Percentiles rank a stretch among this genome's conserved stretches.
phyloP scores from a whole-genome alignment of 2,888 invertebrate genomes.

The Linnaemya vulpina region DNA sequence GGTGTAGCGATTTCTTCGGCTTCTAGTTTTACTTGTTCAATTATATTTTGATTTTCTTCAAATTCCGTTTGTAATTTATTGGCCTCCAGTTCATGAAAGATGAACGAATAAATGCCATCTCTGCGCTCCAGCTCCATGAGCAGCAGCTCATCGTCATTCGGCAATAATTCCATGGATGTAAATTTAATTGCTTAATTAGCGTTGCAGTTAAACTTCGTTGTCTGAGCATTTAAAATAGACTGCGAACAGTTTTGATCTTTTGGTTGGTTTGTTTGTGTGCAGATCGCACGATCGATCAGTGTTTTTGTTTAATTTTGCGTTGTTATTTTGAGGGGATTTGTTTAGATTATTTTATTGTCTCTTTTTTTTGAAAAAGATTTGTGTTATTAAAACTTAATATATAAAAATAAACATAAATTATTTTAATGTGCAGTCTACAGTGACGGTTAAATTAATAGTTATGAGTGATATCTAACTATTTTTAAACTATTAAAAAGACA shows the following conservation, averaged over 20 bases:
- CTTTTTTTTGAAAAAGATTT: conserved; percentile 25
- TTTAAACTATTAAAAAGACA: too few species aligned
- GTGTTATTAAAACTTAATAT: conserved; percentile 22
- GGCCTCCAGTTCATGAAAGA: conserved; percentile 73
- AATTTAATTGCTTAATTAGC: not conserved
- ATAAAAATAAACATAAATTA: conserved; percentile 22
- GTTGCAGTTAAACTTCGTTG: conserved; percentile 20
- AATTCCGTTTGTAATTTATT: conserved; percentile 8
- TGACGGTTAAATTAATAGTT: not conserved
- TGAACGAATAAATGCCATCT: conserved; percentile 75
- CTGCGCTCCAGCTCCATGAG: conserved; percentile 73
- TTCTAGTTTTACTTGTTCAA: not conserved
- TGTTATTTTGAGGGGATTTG: conserved; percentile 37
- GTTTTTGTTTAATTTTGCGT: conserved; percentile 4
- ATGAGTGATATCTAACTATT: not conserved
- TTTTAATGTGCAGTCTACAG: conserved; percentile 17
- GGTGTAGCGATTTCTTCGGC: not conserved
- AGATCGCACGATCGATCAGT: not conserved
- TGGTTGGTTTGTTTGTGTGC: not conserved
- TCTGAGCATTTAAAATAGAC: conserved; percentile 28
- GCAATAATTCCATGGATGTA: conserved; percentile 29
- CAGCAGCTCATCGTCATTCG: conserved; percentile 71
- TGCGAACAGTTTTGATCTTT: conserved; percentile 3
- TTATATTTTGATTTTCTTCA: not conserved
- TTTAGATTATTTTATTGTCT: conserved; percentile 14